Evolutionary conservation across 1,140 invertebrate species (phyloP), one percentile per base, ranked within the genome.

Genomic region (Pogonus chalceus): DNA sequence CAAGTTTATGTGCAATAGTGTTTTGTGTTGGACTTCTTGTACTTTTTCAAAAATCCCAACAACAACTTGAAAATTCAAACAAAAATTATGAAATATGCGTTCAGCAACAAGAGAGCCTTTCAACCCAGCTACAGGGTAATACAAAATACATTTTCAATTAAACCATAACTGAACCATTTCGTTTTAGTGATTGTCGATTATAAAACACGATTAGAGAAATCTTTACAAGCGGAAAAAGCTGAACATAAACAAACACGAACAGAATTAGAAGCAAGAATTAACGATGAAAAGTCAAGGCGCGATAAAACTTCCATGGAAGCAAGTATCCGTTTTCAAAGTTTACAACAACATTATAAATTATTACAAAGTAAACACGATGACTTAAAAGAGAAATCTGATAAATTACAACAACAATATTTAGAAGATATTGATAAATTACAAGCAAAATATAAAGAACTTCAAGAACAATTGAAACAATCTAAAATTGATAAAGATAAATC

Each of bases 81-180:
- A 72, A 71, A 56, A 64, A 69, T 37, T 63, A 62, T 39, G 64
- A 67, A 37, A 60, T 66, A 46, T 75, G 73, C 59, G 69, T 71
- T 55, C 68, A 71, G 50, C 70, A 72, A 57, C 72, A 76, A 56
- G 75, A 77, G 46, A 72, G 73, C 51, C 59, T 76, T 2, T 74
- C 70, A 31, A 66, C 69, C 35, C 71, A 75, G 57, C 56, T 76
- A 52, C 70, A 75, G 67, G 71, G 75, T 77, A 66, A 65, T 55
- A 58, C 49, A 4, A 53, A 35, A 23, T 55, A 54, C 16, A 50
- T 31, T 37, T 9, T 52, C 1, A 12, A 26, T 26, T 39, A 18
- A 35, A 37, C n/a, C 2, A 23, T 20, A 51, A 54, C 21, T 47
- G 21, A 23, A 43, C 23, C 9, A 49, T 39, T 50, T 18, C 35